phyloP scores from a whole-genome alignment of 2,113 vertebrate species.

The Pedetes capensis region DNA sequence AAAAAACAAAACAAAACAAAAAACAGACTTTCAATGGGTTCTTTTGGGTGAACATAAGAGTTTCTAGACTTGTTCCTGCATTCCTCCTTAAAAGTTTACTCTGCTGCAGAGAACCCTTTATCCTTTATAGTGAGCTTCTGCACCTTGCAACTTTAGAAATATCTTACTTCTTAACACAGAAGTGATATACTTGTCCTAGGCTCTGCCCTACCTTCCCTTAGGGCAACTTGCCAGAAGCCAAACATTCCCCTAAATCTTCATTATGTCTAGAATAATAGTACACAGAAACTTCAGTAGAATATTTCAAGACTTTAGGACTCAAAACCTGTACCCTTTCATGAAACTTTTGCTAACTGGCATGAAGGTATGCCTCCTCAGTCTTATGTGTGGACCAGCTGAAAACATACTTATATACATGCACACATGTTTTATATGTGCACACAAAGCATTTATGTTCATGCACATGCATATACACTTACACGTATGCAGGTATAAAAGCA shows the following conservation, averaged over 20 bases:
- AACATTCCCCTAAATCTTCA: neutral
- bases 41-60: neutral
- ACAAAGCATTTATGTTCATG: neutral
- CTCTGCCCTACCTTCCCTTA: neutral
- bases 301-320: neutral
- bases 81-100: neutral
- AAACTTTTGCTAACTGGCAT: slow-evolving; percentile 6
- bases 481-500: neutral
- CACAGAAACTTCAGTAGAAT: neutral
- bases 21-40: no score
- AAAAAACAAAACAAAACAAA: no score
- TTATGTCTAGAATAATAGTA: neutral
- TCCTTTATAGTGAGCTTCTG: neutral
- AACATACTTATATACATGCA: neutral
- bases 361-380: neutral
- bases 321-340: neutral
- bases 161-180: neutral
- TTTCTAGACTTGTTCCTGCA: neutral
- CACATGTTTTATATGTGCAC: neutral
- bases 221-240: neutral
- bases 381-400: neutral
- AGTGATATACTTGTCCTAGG: neutral
- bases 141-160: neutral
- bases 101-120: neutral
- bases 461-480: neutral